Conservation (phyloP, 2,888 invertebrate genomes). For the Xanthia icteritia region DNA sequence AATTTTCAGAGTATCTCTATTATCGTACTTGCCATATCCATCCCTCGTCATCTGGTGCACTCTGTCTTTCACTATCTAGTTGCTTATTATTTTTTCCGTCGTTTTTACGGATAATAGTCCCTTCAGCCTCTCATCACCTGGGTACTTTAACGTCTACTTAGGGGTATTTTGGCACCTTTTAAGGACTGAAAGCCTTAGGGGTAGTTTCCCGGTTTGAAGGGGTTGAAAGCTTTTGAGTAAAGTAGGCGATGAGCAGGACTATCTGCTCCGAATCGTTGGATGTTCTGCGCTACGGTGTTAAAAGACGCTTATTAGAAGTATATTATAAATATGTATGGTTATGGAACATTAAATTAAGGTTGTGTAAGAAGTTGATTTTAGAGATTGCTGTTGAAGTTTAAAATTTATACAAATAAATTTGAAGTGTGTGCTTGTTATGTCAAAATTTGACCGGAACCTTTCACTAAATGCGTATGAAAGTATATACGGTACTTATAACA, state of each 20-base stretch:
- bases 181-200: constrained; percentile 65
- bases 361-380: not conserved
- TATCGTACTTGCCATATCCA: not conserved
- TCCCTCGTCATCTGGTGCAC: not conserved
- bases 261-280: constrained; percentile 39
- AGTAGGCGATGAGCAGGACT: constrained; percentile 55
- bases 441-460: no score
- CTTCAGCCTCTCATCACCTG: constrained; percentile 45
- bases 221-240: constrained; percentile 69
- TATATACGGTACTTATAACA: no score
- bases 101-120: constrained; percentile 27
- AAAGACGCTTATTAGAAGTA: not conserved
- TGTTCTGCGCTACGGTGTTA: not conserved
- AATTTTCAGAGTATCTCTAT: no score
- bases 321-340: not conserved
- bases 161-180: constrained; percentile 66
- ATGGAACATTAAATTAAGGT: not conserved
- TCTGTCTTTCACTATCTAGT: not conserved
- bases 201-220: constrained; percentile 66
- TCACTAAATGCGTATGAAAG: no score
- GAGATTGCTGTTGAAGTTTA: not conserved
- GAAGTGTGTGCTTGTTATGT: no score
- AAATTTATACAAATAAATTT: no score
- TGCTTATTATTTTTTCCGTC: constrained; percentile 14
- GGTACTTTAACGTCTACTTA: constrained; percentile 47